Conservation (phyloP, 2,797 vertebrate species). For the Oreonectes daqikongensis region DNA sequence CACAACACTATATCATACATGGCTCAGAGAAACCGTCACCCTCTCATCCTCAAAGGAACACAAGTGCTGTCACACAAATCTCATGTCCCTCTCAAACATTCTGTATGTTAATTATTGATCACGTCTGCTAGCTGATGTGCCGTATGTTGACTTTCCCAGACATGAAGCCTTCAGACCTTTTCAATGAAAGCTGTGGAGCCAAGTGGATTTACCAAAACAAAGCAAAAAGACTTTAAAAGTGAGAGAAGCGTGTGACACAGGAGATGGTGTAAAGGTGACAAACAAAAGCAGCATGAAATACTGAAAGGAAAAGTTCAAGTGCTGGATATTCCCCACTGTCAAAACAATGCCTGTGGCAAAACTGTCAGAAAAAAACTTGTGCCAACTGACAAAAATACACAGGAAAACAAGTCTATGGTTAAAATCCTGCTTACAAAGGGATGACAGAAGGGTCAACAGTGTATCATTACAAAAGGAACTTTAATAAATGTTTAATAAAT, state of each 20-base stretch:
- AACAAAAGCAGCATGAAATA: conserved; percentile 36
- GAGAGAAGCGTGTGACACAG: conserved; percentile 3
- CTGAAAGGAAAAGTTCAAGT: conserved; percentile 35
- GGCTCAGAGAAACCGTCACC: too few species aligned
- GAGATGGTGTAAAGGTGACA: conserved; percentile 35
- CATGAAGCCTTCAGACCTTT: background rate
- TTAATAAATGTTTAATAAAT: background rate
- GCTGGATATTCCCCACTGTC: conserved; percentile 37
- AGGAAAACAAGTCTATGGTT: conserved; percentile 8
- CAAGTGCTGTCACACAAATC: background rate
- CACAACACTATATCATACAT: too few species aligned
- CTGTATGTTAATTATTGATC: conserved; percentile 4
- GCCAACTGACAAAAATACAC: conserved; percentile 22
- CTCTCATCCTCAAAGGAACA: background rate
- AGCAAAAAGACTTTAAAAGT: conserved; percentile 12
- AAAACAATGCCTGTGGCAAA: conserved; percentile 50
- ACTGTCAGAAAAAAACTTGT: conserved; percentile 51
- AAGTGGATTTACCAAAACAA: conserved; percentile 9
- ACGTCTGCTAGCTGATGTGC: conserved; percentile 11
- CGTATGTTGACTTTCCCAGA: conserved; percentile 32
- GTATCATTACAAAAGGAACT: conserved; percentile 3
- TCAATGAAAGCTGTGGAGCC: background rate
- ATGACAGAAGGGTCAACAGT: background rate
- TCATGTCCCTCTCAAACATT: background rate
- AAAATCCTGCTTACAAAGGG: conserved; percentile 42